These are phyloP conservation scores for Nudaria mundana DNA, from an alignment of 2,888 invertebrate genomes.

Conservation along the genomic window DNA sequence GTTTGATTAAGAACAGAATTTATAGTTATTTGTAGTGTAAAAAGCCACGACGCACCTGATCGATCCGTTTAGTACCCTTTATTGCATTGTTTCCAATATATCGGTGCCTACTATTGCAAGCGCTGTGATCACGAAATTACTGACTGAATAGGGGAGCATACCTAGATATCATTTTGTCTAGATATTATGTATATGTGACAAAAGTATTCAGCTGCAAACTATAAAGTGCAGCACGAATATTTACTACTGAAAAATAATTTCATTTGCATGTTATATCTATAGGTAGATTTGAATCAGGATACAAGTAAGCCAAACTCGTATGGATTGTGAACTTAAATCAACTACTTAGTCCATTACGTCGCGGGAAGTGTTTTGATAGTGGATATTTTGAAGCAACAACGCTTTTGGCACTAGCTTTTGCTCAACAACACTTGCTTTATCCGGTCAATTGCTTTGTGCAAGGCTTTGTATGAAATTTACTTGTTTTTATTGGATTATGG, in stretches of 20 bases:
- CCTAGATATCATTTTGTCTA: too few relatives aligned
- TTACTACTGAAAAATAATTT: constrained; percentile 26
- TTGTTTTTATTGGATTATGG: constrained; percentile 45
- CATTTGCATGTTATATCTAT: constrained; percentile 28
- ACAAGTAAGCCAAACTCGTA: constrained; percentile 37
- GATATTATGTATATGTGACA: too few relatives aligned
- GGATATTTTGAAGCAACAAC: constrained; percentile 53
- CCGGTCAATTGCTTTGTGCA: constrained; percentile 54
- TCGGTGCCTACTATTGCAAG: too few relatives aligned
- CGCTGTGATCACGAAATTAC: too few relatives aligned
- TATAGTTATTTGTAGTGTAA: constrained; percentile 25
- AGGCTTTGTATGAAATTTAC: constrained; percentile 44
- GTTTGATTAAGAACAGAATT: constrained; percentile 41
- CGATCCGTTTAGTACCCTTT: too few relatives aligned
- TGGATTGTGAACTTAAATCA: constrained; percentile 50
- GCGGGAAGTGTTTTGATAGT: constrained; percentile 57
- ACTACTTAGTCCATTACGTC: constrained; percentile 61
- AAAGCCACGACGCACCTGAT: too few relatives aligned
- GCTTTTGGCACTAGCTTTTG: constrained; percentile 31
- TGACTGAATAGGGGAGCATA: too few relatives aligned
- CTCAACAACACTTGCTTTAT: constrained; percentile 45
- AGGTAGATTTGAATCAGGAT: constrained; percentile 33
- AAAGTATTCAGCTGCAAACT: too few relatives aligned
- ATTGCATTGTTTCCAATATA: too few relatives aligned
- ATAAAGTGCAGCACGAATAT: too few relatives aligned